phyloP scores from a whole-genome alignment of 2,888 invertebrate genomes.

The Chloromyia formosa region DNA sequence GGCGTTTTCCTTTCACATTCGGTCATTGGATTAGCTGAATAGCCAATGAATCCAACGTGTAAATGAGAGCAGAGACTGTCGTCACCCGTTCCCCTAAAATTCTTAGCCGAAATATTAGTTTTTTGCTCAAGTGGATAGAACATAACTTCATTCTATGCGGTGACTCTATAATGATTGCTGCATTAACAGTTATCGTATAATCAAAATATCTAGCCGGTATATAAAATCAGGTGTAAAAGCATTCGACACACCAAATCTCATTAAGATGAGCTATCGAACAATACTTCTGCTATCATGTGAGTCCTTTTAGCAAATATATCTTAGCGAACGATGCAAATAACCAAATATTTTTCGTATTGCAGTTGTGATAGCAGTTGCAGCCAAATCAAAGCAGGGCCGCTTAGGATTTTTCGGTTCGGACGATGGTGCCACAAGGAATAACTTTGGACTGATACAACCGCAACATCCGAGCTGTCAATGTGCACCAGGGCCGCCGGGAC shows the following conservation, averaged over 20 bases:
- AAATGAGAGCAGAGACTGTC: background rate
- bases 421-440: background rate
- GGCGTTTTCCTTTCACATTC: constrained; percentile 29
- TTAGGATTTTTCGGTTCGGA: constrained; percentile 21
- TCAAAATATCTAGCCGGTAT: constrained; percentile 28
- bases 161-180: background rate
- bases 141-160: background rate
- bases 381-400: constrained; percentile 19
- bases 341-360: background rate
- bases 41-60: background rate
- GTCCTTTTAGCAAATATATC: background rate
- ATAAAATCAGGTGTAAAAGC: constrained; percentile 9
- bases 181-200: constrained; percentile 39
- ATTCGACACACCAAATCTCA: constrained; percentile 5
- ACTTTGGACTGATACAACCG: constrained; percentile 2
- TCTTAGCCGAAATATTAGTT: background rate
- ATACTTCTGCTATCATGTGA: constrained; percentile 40
- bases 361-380: constrained; percentile 29
- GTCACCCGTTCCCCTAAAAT: constrained; percentile 10
- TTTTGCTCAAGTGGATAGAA: background rate
- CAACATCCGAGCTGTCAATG: background rate
- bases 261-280: constrained; percentile 35
- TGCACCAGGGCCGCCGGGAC: constrained; percentile 30
- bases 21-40: background rate
- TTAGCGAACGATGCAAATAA: background rate